Conservation (phyloP, 35 echinoderm and acorn worm genomes). For the Eucidaris tribuloides region DNA sequence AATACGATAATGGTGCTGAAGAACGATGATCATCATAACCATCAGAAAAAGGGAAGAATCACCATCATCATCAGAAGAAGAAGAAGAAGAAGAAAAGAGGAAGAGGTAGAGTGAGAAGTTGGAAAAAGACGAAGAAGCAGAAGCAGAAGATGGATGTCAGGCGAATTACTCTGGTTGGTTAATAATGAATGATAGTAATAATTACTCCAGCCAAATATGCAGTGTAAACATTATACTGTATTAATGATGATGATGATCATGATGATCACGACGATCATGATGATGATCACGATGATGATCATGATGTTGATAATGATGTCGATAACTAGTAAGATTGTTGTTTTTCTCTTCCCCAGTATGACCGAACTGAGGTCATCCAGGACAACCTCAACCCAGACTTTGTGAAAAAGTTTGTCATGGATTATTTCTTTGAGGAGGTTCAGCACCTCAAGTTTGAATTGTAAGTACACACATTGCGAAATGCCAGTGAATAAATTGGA, state of each 20-base stretch:
- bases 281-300: too few species aligned
- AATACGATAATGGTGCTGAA: background rate
- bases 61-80: too few species aligned
- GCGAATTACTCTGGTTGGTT: background rate
- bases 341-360: slow-evolving; percentile 39
- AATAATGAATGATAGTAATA: background rate
- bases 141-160: too few species aligned
- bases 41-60: too few species aligned
- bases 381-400: slow-evolving; percentile 88
- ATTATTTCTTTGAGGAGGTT: slow-evolving; percentile 92
- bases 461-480: slow-evolving; percentile 83
- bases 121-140: too few species aligned
- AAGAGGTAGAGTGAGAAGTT: too few species aligned
- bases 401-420: slow-evolving; percentile 87
- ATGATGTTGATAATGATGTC: too few species aligned
- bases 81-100: too few species aligned
- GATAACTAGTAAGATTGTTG: background rate
- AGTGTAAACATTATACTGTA: background rate
- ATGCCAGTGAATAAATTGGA: too few species aligned
- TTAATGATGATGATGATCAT: background rate
- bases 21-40: too few species aligned
- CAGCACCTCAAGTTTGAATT: slow-evolving; percentile 94
- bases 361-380: slow-evolving; percentile 73
- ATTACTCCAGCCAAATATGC: background rate
- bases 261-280: too few species aligned